Evolutionary conservation across 2,113 vertebrate species (phyloP).

Genomic region (Sisor rabdophorus): DNA sequence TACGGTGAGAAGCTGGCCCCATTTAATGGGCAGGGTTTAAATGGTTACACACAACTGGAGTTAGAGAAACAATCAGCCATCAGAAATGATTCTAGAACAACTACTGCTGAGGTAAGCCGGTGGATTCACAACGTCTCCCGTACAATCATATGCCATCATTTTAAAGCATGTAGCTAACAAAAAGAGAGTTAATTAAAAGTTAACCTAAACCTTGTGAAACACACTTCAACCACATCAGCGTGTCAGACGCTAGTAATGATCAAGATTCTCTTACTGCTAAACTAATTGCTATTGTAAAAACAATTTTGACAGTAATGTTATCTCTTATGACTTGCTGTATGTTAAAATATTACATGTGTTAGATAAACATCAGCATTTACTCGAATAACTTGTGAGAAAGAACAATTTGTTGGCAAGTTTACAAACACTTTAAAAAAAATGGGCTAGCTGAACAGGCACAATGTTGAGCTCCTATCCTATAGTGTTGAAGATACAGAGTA

Average conservation of each 20-base stretch:
- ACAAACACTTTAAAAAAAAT: conserved; percentile 16
- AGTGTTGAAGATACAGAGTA: background rate
- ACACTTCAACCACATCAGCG: conserved; percentile 3
- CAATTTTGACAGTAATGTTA: background rate
- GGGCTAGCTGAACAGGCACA: background rate
- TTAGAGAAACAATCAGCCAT: conserved; percentile 31
- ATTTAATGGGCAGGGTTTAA: conserved; percentile 63
- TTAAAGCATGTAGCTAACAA: background rate
- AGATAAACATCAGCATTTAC: conserved; percentile 23
- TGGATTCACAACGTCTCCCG: background rate
- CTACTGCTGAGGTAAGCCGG: conserved; percentile 56
- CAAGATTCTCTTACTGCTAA: background rate
- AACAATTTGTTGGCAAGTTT: background rate
- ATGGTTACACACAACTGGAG: conserved; percentile 58
- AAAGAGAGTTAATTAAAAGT: background rate
- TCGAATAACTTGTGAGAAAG: background rate
- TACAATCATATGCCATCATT: too few species aligned
- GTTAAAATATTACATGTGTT: conserved; percentile 13
- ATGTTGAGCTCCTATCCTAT: background rate
- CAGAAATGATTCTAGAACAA: conserved; percentile 50
- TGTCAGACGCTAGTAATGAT: background rate
- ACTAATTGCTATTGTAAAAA: conserved; percentile 4
- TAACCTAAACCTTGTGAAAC: background rate
- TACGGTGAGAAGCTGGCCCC: conserved; percentile 60
- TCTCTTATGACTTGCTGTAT: conserved; percentile 11